Conservation (phyloP, 2,113 vertebrate genomes). For the Halcyon malimbica region DNA sequence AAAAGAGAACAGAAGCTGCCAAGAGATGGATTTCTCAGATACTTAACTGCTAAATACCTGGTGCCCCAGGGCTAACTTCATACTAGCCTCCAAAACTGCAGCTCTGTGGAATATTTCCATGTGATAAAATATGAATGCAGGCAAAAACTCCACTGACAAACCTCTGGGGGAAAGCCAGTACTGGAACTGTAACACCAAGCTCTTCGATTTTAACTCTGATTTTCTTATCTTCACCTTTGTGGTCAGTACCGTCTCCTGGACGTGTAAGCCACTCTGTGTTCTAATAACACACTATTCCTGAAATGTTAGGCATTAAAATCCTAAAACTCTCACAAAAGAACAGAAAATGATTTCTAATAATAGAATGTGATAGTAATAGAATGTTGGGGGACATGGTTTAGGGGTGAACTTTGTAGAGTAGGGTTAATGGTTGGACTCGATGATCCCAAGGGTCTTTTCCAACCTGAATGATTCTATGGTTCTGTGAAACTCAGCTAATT, state of each 20-base stretch:
- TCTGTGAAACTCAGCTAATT: not conserved
- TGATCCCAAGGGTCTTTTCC: too few relatives aligned
- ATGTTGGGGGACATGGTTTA: too few relatives aligned
- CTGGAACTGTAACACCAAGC: not conserved
- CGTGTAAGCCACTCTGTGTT: not conserved
- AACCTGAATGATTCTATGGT: too few relatives aligned
- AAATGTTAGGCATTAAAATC: not conserved
- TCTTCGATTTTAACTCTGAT: not conserved
- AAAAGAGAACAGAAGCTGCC: slow-evolving; percentile 31
- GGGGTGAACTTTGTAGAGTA: too few relatives aligned
- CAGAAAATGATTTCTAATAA: not conserved
- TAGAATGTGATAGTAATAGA: not conserved
- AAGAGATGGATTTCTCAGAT: slow-evolving; percentile 29
- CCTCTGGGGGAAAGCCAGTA: not conserved
- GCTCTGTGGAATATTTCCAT: not conserved
- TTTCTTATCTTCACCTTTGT: not conserved
- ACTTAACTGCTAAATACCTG: slow-evolving; percentile 27
- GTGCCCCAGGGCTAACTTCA: not conserved
- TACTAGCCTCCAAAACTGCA: not conserved
- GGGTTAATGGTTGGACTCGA: too few relatives aligned
- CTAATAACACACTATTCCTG: not conserved
- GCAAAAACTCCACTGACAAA: slow-evolving; percentile 7
- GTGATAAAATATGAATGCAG: slow-evolving; percentile 27
- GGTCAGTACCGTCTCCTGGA: not conserved
- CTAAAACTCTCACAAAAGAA: not conserved